Percentiles rank a stretch among this genome's conserved stretches.
Evolutionary conservation across 2,888 invertebrate species (phyloP).

Genomic region (Drosophila merina): DNA sequence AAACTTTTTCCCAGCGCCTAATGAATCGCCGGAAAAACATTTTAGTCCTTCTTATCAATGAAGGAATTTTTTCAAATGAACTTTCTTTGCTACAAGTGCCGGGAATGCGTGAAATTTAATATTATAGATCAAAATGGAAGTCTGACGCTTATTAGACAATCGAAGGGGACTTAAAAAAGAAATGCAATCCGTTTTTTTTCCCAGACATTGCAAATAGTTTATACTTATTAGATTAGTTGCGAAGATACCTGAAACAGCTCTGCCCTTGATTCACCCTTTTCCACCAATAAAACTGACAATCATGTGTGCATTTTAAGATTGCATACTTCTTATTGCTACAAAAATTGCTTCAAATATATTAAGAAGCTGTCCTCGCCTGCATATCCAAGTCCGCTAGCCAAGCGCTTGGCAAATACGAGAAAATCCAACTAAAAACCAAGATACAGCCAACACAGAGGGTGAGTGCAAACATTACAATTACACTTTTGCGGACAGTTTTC

Average conservation of each 20-base stretch:
- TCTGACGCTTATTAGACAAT: slow-evolving; percentile 70
- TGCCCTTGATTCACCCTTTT: not conserved
- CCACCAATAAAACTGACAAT: not conserved
- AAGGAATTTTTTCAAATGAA: slow-evolving; percentile 54
- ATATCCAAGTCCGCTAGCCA: slow-evolving; percentile 22
- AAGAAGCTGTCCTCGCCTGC: slow-evolving; percentile 51
- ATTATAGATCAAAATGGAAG: slow-evolving; percentile 56
- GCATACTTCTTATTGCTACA: not conserved
- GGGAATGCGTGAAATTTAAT: slow-evolving; percentile 36
- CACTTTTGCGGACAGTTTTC: slow-evolving; percentile 71
- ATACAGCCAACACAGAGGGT: slow-evolving; percentile 19
- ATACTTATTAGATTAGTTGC: not conserved
- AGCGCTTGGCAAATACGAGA: slow-evolving; percentile 64
- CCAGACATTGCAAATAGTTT: not conserved
- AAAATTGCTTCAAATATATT: slow-evolving; percentile 48
- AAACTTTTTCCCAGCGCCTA: slow-evolving; percentile 55
- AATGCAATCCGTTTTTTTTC: not conserved
- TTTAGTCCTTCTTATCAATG: slow-evolving; percentile 31
- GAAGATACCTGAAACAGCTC: not conserved
- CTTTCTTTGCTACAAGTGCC: slow-evolving; percentile 52
- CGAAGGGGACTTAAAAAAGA: slow-evolving; percentile 1
- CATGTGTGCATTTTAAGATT: not conserved
- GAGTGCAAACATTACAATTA: slow-evolving; percentile 73
- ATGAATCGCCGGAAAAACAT: slow-evolving; percentile 54
- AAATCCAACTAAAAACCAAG: slow-evolving; percentile 46